Percentiles rank a stretch among this genome's conserved stretches.
Evolutionary conservation across 92 coral and sea anemone genomes (phyloP).

Genomic region (Porites evermanni): DNA sequence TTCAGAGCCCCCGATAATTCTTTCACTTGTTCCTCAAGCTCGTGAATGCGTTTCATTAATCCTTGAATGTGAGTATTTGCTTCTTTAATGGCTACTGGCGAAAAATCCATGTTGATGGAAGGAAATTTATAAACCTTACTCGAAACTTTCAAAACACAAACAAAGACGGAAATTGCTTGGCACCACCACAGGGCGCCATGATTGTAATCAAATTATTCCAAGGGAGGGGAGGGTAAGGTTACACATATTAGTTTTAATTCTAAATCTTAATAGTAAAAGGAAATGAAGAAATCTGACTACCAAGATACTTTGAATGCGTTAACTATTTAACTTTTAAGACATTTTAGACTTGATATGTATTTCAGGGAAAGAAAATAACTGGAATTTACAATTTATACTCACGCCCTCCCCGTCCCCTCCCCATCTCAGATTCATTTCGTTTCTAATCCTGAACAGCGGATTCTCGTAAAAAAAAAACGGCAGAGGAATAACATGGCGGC

Average conservation of each 20-base stretch:
- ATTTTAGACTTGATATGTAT: no score
- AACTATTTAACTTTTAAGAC: no score
- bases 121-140: background rate
- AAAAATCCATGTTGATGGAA: conserved; percentile 63
- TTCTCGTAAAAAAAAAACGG: background rate
- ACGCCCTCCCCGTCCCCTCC: background rate
- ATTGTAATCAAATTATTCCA: background rate
- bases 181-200: conserved; percentile 25
- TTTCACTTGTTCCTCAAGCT: conserved; percentile 84
- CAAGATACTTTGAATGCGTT: no score
- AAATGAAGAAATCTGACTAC: no score
- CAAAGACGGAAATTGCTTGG: background rate
- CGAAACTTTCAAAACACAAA: background rate
- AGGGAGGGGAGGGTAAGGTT: conserved; percentile 24
- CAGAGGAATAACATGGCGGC: conserved; percentile 66
- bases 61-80: conserved; percentile 95
- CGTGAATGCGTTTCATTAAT: conserved; percentile 73
- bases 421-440: background rate
- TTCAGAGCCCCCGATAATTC: conserved; percentile 78
- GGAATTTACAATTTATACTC: background rate
- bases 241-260: no score
- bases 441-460: conserved; percentile 50
- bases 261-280: no score
- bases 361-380: background rate
- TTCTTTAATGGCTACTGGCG: conserved; percentile 91